Evolutionary conservation across 2,113 vertebrate species (phyloP).

Genomic region (Sarotherodon lohbergeri): DNA sequence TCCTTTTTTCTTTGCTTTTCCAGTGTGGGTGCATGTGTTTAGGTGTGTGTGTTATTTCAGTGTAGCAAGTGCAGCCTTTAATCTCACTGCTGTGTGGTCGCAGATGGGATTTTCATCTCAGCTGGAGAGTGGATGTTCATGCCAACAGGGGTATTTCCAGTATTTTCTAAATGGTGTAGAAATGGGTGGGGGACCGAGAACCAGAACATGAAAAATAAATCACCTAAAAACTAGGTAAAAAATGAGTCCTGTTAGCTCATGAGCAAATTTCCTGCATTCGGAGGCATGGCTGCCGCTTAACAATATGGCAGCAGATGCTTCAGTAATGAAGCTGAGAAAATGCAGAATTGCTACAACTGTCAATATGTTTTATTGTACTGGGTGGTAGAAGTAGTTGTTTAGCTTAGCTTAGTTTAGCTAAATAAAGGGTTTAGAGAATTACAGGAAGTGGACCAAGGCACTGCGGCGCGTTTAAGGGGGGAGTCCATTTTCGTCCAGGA

Average conservation of each 20-base stretch:
- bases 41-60: neutral
- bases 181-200: neutral
- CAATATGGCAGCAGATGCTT: neutral
- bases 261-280: neutral
- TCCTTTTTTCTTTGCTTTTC: neutral
- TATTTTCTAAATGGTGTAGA: neutral
- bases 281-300: neutral
- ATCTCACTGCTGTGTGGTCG: neutral
- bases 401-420: accelerated
- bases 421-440: neutral
- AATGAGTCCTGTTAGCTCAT: neutral
- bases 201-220: neutral
- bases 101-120: neutral
- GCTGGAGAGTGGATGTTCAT: neutral
- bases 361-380: neutral
- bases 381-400: accelerated
- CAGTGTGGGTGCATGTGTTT: neutral
- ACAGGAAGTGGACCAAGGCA: neutral
- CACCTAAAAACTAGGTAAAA: neutral
- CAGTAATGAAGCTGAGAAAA: neutral
- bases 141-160: neutral
- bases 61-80: constrained; percentile 5
- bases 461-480: accelerated
- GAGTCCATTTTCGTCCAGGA: neutral
- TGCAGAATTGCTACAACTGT: neutral